Conservation (phyloP, 2,113 vertebrate species). For the Thalassoma bifasciatum region DNA sequence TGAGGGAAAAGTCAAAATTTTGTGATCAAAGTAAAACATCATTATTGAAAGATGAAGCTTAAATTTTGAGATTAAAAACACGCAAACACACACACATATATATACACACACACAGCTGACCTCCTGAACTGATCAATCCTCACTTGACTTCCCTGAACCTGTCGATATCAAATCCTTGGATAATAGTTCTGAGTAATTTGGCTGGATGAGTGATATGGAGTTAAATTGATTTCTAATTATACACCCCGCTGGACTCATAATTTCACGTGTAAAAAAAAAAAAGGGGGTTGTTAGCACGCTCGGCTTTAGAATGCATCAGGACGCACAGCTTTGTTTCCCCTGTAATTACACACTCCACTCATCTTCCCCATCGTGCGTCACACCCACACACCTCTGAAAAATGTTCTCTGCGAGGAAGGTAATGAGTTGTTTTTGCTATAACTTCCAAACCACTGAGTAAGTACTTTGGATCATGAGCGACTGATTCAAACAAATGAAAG, state of each 20-base stretch:
- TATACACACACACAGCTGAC: too few species aligned
- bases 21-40: too few species aligned
- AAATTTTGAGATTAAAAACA: too few species aligned
- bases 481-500: not conserved
- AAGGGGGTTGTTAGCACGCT: conserved; percentile 56
- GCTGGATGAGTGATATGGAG: conserved; percentile 55
- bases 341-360: conserved; percentile 66
- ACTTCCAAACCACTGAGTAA: conserved; percentile 27
- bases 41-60: too few species aligned
- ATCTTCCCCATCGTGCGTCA: conserved; percentile 22
- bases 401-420: conserved; percentile 33
- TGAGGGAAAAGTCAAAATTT: too few species aligned
- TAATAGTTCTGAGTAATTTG: conserved; percentile 44
- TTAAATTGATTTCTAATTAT: conserved; percentile 74
- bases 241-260: conserved; percentile 43
- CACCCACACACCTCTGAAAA: conserved; percentile 40
- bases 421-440: conserved; percentile 42
- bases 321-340: conserved; percentile 55
- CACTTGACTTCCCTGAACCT: conserved; percentile 22
- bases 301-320: conserved; percentile 55
- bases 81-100: too few species aligned
- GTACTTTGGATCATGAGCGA: not conserved
- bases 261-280: conserved; percentile 57
- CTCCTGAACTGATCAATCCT: not conserved
- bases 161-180: conserved; percentile 10